phyloP scores from a whole-genome alignment of 1,140 invertebrate species.

The Tetramorium alpestre region DNA sequence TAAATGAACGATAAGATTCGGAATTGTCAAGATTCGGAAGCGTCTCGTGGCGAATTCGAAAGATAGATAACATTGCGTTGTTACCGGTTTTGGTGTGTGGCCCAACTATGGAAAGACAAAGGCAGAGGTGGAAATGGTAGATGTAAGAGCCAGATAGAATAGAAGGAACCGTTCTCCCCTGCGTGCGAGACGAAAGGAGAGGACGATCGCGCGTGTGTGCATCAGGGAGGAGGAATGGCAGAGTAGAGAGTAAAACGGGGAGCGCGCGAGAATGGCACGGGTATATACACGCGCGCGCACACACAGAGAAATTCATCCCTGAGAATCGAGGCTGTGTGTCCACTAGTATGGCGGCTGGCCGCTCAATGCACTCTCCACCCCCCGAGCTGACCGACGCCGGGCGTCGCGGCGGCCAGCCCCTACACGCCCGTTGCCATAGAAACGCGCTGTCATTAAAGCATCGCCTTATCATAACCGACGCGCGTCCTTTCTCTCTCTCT shows the following conservation, averaged over 20 bases:
- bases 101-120: conserved; percentile 62
- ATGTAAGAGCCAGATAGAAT: conserved; percentile 59
- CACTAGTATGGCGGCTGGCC: conserved; percentile 83
- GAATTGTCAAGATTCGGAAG: not conserved
- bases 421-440: conserved; percentile 83
- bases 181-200: conserved; percentile 65
- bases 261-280: conserved; percentile 69
- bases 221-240: conserved; percentile 69
- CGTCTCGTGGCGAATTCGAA: conserved; percentile 9
- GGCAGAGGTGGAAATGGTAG: conserved; percentile 61
- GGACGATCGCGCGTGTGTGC: conserved; percentile 70
- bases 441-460: conserved; percentile 86
- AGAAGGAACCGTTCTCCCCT: conserved; percentile 21
- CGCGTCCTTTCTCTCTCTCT: conserved; percentile 78
- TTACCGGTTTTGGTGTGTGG: conserved; percentile 62
- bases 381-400: conserved; percentile 83
- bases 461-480: conserved; percentile 86
- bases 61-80: conserved; percentile 75
- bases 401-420: conserved; percentile 84
- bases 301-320: conserved; percentile 82
- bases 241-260: conserved; percentile 63
- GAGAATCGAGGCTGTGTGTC: conserved; percentile 81
- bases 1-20: not conserved
- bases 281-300: conserved; percentile 49
- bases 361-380: conserved; percentile 77